Percentiles rank a stretch among this genome's conserved stretches.
Conservation (phyloP, 2,113 vertebrate species). For the Dasyornis broadbenti region DNA sequence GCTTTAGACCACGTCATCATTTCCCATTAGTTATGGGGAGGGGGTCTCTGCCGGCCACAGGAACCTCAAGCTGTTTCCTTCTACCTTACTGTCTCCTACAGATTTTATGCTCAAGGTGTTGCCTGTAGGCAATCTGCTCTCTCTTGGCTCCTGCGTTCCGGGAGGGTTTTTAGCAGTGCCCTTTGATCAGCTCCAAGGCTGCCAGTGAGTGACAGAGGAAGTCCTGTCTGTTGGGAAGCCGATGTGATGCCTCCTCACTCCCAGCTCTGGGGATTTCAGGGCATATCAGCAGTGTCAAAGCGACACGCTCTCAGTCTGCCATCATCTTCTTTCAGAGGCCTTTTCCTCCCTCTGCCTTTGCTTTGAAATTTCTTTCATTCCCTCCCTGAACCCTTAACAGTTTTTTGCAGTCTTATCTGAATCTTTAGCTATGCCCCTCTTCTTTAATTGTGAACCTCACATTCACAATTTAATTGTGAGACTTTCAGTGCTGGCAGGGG, state of each 20-base stretch:
- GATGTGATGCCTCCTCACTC: neutral
- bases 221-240: neutral
- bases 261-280: neutral
- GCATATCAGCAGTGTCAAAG: neutral
- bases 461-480: neutral
- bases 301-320: neutral
- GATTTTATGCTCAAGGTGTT: neutral
- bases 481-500: neutral
- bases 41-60: neutral
- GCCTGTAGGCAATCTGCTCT: neutral
- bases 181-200: neutral
- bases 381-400: neutral
- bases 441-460: neutral
- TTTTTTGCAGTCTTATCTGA: neutral
- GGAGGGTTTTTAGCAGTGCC: neutral
- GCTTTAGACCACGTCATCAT: neutral
- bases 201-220: neutral
- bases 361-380: slow-evolving; percentile 2
- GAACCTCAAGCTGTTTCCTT: neutral
- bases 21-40: neutral
- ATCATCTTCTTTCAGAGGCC: neutral
- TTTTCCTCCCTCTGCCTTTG: neutral
- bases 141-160: neutral
- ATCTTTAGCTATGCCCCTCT: neutral
- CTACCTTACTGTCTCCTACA: neutral